Percentiles rank a stretch among this genome's conserved stretches.
Conservation (phyloP, 2,113 vertebrate species). For the Reinhardtius hippoglossoides region DNA sequence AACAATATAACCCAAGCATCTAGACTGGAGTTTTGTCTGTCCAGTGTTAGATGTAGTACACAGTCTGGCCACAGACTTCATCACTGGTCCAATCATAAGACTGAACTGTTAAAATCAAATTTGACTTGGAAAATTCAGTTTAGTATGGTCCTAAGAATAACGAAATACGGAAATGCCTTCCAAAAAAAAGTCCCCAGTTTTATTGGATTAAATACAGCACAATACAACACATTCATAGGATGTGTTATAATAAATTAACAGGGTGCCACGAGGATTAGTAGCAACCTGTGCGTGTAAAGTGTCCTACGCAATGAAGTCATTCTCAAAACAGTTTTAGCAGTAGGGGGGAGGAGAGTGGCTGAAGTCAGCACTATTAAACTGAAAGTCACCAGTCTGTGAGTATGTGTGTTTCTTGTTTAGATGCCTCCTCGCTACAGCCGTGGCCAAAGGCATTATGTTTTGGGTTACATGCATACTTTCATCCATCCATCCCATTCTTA, state of each 20-base stretch:
- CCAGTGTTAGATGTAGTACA: not conserved
- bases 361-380: constrained; percentile 12
- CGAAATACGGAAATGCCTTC: constrained; percentile 35
- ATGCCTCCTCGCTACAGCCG: too few relatives aligned
- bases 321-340: constrained; percentile 18
- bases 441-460: not conserved
- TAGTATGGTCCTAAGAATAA: constrained; percentile 56
- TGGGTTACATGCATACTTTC: too few relatives aligned
- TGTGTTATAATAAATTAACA: constrained; percentile 62
- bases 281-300: constrained; percentile 7
- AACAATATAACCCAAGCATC: not conserved
- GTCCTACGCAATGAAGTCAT: constrained; percentile 24
- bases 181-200: constrained; percentile 60
- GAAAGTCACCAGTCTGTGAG: not conserved
- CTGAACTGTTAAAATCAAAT: constrained; percentile 16
- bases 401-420: not conserved
- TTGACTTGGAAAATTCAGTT: constrained; percentile 7
- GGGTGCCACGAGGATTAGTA: constrained; percentile 52
- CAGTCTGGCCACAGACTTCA: not conserved
- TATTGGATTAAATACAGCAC: constrained; percentile 51
- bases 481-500: too few relatives aligned
- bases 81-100: not conserved
- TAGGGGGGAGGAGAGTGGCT: constrained; percentile 10
- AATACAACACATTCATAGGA: constrained; percentile 67
- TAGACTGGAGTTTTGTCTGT: not conserved